Conservation (phyloP, 2,888 invertebrate species). For the Argynnis bischoffii region DNA sequence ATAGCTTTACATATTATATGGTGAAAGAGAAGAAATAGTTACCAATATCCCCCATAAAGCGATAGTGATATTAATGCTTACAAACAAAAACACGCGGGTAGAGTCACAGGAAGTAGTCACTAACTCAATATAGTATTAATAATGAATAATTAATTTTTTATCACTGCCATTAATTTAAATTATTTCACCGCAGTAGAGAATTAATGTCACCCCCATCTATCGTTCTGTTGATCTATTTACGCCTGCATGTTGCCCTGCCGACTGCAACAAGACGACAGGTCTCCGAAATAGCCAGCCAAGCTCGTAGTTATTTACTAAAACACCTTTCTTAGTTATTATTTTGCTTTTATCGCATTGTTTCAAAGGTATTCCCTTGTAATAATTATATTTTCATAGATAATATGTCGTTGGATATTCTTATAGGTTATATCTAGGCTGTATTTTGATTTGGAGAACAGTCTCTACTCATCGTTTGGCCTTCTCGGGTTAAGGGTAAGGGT, state of each 20-base stretch:
- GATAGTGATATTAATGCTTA: no score
- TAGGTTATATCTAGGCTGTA: no score
- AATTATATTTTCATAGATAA: neutral
- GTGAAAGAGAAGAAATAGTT: neutral
- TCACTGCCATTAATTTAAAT: neutral
- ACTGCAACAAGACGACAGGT: conserved; percentile 49
- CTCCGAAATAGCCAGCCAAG: conserved; percentile 55
- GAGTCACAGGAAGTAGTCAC: no score
- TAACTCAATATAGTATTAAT: no score
- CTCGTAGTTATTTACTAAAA: conserved; percentile 31
- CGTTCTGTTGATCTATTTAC: conserved; percentile 51
- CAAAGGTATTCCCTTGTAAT: neutral
- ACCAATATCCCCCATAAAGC: no score
- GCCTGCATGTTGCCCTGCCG: conserved; percentile 50
- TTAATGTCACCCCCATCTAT: neutral
- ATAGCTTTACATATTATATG: neutral
- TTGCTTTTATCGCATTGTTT: neutral
- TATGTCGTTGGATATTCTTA: no score
- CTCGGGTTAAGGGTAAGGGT: no score
- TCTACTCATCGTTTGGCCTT: no score
- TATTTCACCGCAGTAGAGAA: neutral
- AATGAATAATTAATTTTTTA: no score
- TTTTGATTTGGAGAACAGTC: no score
- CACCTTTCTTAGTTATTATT: conserved; percentile 19
- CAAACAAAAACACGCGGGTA: no score